Base-by-base conservation (phyloP, 1,140 invertebrate genomes). In the Rhizoglyphus robini region DNA sequence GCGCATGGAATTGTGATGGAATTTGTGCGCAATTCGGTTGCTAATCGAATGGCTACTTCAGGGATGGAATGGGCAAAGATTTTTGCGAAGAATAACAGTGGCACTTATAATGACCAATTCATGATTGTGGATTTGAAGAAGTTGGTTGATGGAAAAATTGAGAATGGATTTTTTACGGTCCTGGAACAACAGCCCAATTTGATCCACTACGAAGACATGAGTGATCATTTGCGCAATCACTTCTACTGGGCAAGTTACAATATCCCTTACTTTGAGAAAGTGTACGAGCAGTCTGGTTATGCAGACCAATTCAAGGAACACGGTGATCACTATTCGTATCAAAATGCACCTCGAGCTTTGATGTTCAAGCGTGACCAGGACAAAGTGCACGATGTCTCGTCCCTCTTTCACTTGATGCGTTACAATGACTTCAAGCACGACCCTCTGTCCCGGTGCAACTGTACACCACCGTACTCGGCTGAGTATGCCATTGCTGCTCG, bases 61-160 rank as follows among this genome's bases (percentile, higher is more conserved):
- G 85, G 86, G 1, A 75, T 78, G 30, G 77, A 81, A 4, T 96
- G 91, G 92, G 82, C 83, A 0, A 30, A 75, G 8, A 72, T 75
- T 8, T 84, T 84, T 70, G 68, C 72, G 11, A 69, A 73, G 23
- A 83, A 82, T 73, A 88, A 91, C 76, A 87, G 86, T 65, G 87
- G 86, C 4, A 90, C 88, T 31, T 82, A 88, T 63, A 87, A 86
- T 72, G 89, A 91, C 69, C 88, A 95, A 73, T 96, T 90, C 90
- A 82, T 91, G 67, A 77, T 87, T 13, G 78, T 91, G 0, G 86
- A 93, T 75, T 85, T 82, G 78, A 60, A 60, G 29, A 1, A 60
- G 15, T n/a, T 27, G 13, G 25, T n/a, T n/a, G 18, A 11, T 8
- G 18, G 8, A 81, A 81, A 74, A n/a, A n/a, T n/a, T n/a, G n/a